Percentiles rank a stretch among this genome's conserved stretches.
phyloP scores from a whole-genome alignment of 2,113 vertebrate genomes.

The Monopterus albus region DNA sequence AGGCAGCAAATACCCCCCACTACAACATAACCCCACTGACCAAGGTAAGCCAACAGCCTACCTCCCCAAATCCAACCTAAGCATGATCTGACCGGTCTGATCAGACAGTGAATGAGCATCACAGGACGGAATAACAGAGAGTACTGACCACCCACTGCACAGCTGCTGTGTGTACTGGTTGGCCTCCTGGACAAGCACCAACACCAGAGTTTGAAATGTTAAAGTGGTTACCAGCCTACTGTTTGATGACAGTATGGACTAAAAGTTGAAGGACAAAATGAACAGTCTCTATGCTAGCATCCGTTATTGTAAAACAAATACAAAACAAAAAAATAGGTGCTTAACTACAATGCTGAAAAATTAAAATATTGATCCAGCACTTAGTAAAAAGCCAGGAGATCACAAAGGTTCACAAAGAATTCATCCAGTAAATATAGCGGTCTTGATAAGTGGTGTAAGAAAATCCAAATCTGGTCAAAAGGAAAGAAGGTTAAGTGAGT shows the following conservation, averaged over 20 bases:
- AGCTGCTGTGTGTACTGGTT: neutral
- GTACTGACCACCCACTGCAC: neutral
- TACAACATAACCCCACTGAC: neutral
- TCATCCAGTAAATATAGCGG: too few relatives aligned
- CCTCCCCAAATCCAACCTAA: neutral
- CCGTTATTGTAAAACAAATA: too few relatives aligned
- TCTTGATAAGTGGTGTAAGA: too few relatives aligned
- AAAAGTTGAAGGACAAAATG: neutral
- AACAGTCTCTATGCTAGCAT: too few relatives aligned
- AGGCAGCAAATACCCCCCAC: neutral
- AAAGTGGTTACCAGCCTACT: neutral
- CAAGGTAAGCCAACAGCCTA: neutral
- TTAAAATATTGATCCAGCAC: too few relatives aligned
- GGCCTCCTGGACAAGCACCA: neutral
- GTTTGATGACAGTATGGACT: neutral
- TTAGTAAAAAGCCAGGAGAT: too few relatives aligned
- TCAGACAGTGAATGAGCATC: neutral
- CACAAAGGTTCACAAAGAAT: too few relatives aligned
- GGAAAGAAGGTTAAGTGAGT: too few relatives aligned
- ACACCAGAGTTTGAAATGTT: neutral
- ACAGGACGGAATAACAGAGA: neutral
- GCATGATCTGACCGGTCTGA: constrained; percentile 4
- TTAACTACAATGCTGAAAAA: too few relatives aligned
- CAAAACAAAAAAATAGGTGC: too few relatives aligned
- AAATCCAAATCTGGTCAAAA: too few relatives aligned